phyloP scores from a whole-genome alignment of 2,888 invertebrate species.

The Hemaris fuciformis region DNA sequence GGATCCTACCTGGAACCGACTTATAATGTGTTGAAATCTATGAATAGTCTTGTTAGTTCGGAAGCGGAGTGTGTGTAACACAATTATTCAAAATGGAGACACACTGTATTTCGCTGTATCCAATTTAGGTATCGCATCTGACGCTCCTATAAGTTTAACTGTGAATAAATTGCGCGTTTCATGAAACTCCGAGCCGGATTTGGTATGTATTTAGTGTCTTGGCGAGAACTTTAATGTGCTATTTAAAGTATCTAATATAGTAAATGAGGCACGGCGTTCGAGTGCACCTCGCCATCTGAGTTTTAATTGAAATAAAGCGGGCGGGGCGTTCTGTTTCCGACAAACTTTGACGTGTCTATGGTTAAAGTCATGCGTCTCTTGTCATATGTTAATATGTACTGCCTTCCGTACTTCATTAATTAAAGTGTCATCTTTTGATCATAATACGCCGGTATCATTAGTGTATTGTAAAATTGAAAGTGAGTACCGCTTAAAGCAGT shows the following conservation, averaged over 20 bases:
- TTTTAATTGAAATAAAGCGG: constrained; percentile 59
- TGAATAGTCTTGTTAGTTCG: constrained; percentile 8
- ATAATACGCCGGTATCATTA: neutral
- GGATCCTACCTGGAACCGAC: constrained; percentile 18
- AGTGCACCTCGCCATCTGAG: constrained; percentile 39
- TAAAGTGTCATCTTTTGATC: neutral
- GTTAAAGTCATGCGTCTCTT: constrained; percentile 32
- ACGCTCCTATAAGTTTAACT: neutral
- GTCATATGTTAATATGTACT: constrained; percentile 31
- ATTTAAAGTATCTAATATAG: constrained; percentile 42
- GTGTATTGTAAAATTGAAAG: too few relatives aligned
- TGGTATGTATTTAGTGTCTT: constrained; percentile 13
- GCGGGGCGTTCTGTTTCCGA: constrained; percentile 20
- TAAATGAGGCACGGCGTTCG: constrained; percentile 37
- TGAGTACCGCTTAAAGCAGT: too few relatives aligned
- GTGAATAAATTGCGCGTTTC: constrained; percentile 4
- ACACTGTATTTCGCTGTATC: neutral
- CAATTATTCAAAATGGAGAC: constrained; percentile 2
- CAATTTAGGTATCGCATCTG: neutral
- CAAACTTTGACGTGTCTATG: constrained; percentile 31
- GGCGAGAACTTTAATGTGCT: constrained; percentile 33
- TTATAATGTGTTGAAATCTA: constrained; percentile 15
- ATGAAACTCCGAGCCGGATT: neutral
- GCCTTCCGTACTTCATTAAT: constrained; percentile 22
- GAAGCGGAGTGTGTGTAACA: neutral